Conservation (phyloP, 2,113 vertebrate genomes). For the Notothenia rossii region DNA sequence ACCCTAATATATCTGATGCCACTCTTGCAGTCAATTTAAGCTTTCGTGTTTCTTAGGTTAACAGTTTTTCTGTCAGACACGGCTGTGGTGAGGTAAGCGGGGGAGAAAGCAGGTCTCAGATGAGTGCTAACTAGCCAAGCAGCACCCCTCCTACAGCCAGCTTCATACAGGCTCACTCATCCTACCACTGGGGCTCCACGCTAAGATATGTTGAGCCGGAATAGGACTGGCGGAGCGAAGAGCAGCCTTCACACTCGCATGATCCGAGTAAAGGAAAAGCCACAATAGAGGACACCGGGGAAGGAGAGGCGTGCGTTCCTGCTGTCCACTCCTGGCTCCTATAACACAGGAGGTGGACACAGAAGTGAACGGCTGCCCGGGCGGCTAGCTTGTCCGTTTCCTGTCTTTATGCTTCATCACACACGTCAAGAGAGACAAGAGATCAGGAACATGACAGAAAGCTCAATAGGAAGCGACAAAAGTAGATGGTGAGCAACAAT, state of each 20-base stretch:
- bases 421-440: constrained; percentile 55
- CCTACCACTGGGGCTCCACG: constrained; percentile 29
- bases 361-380: constrained; percentile 36
- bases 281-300: constrained; percentile 58
- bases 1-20: constrained; percentile 37
- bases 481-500: constrained; percentile 25
- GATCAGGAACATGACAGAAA: constrained; percentile 33
- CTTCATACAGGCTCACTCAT: constrained; percentile 55
- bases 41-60: constrained; percentile 12
- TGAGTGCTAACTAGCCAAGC: constrained; percentile 66
- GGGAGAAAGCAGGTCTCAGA: constrained; percentile 34
- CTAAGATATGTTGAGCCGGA: constrained; percentile 45
- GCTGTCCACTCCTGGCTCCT: constrained; percentile 49
- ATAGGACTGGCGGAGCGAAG: constrained; percentile 58
- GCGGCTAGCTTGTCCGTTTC: constrained; percentile 30
- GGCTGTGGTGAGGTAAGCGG: constrained; percentile 42
- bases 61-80: constrained; percentile 20
- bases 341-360: constrained; percentile 52
- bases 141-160: constrained; percentile 32
- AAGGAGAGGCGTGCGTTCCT: constrained; percentile 37
- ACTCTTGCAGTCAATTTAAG: constrained; percentile 39
- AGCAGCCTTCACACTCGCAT: constrained; percentile 69
- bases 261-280: constrained; percentile 67
- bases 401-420: constrained; percentile 59
- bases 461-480: constrained; percentile 17